Base-by-base conservation (phyloP, 2,797 vertebrate species). In the Malurus splendens region DNA sequence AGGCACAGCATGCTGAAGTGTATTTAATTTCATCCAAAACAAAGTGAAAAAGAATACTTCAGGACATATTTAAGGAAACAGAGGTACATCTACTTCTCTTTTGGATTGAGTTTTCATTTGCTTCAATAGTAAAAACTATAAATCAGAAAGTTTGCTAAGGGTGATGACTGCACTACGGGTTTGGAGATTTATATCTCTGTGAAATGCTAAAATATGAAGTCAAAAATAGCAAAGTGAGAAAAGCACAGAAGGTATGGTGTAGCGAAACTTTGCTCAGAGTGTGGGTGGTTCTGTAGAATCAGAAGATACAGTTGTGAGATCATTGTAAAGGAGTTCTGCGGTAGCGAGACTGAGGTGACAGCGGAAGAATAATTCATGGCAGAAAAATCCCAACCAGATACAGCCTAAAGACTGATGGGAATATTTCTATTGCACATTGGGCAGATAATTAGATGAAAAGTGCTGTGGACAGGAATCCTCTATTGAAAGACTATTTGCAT, bases 261-360 rank as follows among this genome's bases (percentile, higher is more conserved):
- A 91, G 41, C 25, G 71, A 88, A 94, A 91, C 67, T 94, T 81
- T 74, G 18, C 38, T 90, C 50, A 61, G 28, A 61, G 71, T 38
- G 90, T 94, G 85, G 82, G 85, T 82, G 82, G 82, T 68, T 93
- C 76, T 89, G 61, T 32, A 66, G 39, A 92, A 50, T 24, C 64
- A 30, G 52, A 68, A 82, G 24, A 54, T 82, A n/a, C 7, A 52
- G 39, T 13, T 64, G 42, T 52, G n/a, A 71, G 24, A 76, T 56
- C 18, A 44, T 56, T 86, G 67, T 45, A 84, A 82, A 80, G 74
- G 42, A 38, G 3, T 45, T 88, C 80, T 48, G 7, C 38, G 25
- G 12, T 30, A 51, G 32, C 38, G 18, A 18, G 7, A 47, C 14
- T 18, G 30, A 87, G 51, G 9, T 77, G 77, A 91, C 91, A 71